Evolutionary conservation across 2,797 vertebrate species (phyloP).

Genomic region (Acestrorhynchus altus): DNA sequence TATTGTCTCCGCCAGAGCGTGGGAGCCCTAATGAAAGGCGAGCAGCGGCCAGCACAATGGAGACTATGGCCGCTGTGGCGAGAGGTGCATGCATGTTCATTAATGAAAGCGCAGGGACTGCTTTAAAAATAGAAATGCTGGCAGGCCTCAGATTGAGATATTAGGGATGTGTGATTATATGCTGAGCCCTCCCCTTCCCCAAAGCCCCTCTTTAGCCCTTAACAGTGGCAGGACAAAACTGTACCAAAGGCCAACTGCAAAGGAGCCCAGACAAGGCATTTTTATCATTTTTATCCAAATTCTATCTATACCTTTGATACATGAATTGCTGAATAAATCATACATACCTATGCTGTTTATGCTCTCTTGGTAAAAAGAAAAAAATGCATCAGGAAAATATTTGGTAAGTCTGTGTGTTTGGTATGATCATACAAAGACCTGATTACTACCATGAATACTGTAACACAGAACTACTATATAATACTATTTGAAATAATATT

Average conservation of each 20-base stretch:
- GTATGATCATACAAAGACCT: too few species aligned
- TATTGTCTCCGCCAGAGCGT: constrained; percentile 67
- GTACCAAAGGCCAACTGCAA: constrained; percentile 46
- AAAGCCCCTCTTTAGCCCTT: constrained; percentile 51
- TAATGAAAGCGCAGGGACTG: constrained; percentile 59
- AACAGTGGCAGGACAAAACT: constrained; percentile 53
- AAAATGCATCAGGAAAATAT: too few species aligned
- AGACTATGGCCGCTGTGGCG: constrained; percentile 49
- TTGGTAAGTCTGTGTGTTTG: too few species aligned
- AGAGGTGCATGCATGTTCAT: constrained; percentile 63
- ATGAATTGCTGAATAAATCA: too few species aligned
- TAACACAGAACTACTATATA: too few species aligned
- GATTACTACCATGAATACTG: too few species aligned
- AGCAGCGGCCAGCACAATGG: constrained; percentile 64
- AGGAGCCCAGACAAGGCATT: constrained; percentile 18
- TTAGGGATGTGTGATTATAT: constrained; percentile 62
- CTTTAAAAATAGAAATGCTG: constrained; percentile 64
- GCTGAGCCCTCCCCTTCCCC: constrained; percentile 42
- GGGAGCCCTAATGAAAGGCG: constrained; percentile 64
- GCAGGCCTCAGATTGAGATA: constrained; percentile 65
- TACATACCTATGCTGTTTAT: too few species aligned
- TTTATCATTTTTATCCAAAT: neutral
- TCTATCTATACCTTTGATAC: too few species aligned
- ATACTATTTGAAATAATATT: too few species aligned
- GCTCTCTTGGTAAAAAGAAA: too few species aligned